These are phyloP conservation scores for Eilema caniola DNA, from an alignment of 2,888 invertebrate genomes.

Conservation along the genomic window DNA sequence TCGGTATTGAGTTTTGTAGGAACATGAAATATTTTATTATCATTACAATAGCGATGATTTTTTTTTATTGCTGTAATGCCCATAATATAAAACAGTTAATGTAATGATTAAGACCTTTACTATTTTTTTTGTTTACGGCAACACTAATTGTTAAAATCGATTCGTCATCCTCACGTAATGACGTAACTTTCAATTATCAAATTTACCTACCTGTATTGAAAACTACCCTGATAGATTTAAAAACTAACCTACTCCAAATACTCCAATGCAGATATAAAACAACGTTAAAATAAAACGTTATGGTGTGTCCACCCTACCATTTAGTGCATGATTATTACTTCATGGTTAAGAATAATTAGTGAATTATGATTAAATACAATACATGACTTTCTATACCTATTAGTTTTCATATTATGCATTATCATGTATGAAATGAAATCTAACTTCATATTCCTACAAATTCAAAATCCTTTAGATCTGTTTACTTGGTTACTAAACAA, in stretches of 20 bases:
- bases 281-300: neutral
- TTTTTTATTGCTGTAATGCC: slow-evolving; percentile 6
- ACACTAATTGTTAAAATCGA: slow-evolving; percentile 20
- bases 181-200: slow-evolving; percentile 18
- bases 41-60: slow-evolving; percentile 4
- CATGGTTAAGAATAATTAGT: neutral
- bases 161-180: slow-evolving; percentile 21
- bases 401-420: neutral
- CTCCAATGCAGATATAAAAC: neutral
- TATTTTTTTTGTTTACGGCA: slow-evolving; percentile 12
- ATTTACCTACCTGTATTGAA: slow-evolving; percentile 2
- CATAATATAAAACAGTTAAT: slow-evolving; percentile 10
- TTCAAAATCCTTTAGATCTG: neutral
- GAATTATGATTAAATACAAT: neutral
- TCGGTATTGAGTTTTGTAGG: slow-evolving; percentile 18
- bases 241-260: too few relatives aligned
- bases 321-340: neutral
- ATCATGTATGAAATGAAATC: neutral
- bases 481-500: neutral
- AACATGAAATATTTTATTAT: slow-evolving; percentile 22
- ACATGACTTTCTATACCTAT: neutral
- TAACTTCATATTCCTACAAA: slow-evolving; percentile 25
- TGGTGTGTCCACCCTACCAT: neutral
- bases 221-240: neutral
- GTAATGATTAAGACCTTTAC: slow-evolving; percentile 12